phyloP scores from a whole-genome alignment of 2,888 invertebrate species.

The Parelbella ahira region DNA sequence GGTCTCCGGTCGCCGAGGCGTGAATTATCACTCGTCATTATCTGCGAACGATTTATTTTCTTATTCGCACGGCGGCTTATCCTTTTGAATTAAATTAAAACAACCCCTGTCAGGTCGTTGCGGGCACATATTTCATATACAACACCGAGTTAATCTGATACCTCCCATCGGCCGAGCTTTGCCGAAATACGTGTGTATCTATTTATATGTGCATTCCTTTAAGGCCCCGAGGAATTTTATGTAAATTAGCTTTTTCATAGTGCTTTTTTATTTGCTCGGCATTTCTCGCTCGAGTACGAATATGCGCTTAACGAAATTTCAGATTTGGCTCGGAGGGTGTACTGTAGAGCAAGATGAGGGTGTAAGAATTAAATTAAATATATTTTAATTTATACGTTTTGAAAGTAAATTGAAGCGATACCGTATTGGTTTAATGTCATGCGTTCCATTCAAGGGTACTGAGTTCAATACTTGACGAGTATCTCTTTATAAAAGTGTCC shows the following conservation, averaged over 20 bases:
- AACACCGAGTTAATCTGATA: constrained; percentile 42
- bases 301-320: constrained; percentile 30
- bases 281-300: constrained; percentile 29
- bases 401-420: too few species aligned
- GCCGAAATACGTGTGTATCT: constrained; percentile 23
- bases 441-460: too few species aligned
- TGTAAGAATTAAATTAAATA: too few species aligned
- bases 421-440: too few species aligned
- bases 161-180: constrained; percentile 34
- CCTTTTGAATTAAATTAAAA: constrained; percentile 71
- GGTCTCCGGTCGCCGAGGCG: constrained; percentile 19
- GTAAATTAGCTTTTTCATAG: constrained; percentile 54
- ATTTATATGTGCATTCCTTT: constrained; percentile 26
- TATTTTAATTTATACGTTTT: too few species aligned
- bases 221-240: constrained; percentile 58
- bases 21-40: constrained; percentile 63
- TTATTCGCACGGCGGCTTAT: constrained; percentile 45
- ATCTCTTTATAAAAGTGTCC: too few species aligned
- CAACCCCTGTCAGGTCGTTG: constrained; percentile 46
- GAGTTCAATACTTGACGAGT: too few species aligned
- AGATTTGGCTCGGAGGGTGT: constrained; percentile 11
- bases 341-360: constrained; percentile 10
- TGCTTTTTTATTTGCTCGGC: constrained; percentile 46
- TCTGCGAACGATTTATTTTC: constrained; percentile 56
- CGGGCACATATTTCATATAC: constrained; percentile 57